These are phyloP conservation scores for Aphelinus certus DNA, from an alignment of 1,140 invertebrate genomes.

Conservation along the genomic window DNA sequence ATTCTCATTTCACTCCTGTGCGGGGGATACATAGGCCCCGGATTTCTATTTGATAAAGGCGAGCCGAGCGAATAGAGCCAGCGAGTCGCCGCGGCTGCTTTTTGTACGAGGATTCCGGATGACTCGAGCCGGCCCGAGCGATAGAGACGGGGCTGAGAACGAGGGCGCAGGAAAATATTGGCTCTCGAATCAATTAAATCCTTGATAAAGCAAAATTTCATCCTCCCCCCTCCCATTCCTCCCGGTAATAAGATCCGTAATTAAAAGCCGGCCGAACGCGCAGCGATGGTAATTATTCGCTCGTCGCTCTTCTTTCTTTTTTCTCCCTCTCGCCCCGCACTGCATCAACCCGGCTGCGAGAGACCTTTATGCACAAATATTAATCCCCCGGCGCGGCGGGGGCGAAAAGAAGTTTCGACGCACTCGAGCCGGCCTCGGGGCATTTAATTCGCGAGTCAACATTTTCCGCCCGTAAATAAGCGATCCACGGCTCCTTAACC, in stretches of 20 bases:
- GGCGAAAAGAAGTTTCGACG: slow-evolving; percentile 24
- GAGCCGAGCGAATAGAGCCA: too few species aligned
- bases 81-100: too few species aligned
- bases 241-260: slow-evolving; percentile 38
- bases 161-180: not conserved
- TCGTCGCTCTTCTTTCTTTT: slow-evolving; percentile 13
- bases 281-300: slow-evolving; percentile 39
- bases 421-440: not conserved
- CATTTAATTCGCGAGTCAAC: slow-evolving; percentile 38
- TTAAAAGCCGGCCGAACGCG: slow-evolving; percentile 37
- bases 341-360: too few species aligned
- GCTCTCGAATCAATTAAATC: slow-evolving; percentile 32
- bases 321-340: not conserved
- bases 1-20: too few species aligned
- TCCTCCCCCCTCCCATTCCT: not conserved
- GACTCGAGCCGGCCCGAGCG: too few species aligned
- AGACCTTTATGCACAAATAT: slow-evolving; percentile 29
- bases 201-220: slow-evolving; percentile 23
- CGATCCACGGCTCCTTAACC: not conserved
- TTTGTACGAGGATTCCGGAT: too few species aligned
- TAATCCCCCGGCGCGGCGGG: slow-evolving; percentile 16
- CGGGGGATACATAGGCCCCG: too few species aligned
- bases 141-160: too few species aligned
- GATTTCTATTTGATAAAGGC: too few species aligned
- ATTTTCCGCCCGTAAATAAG: slow-evolving; percentile 36